phyloP scores from a whole-genome alignment of 2,113 vertebrate species.

The Tauraco erythrolophus region DNA sequence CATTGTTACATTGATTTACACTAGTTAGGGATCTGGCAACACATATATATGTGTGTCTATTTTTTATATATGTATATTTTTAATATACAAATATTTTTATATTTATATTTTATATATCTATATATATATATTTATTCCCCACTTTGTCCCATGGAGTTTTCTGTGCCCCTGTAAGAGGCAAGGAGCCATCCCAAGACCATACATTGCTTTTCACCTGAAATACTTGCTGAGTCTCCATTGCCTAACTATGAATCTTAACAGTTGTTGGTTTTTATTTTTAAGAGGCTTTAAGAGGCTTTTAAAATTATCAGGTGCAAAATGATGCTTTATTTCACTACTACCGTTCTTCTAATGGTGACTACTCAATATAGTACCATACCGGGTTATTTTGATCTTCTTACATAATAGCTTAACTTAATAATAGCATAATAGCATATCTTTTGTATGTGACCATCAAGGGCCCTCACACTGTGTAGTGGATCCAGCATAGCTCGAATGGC shows the following conservation, averaged over 20 bases:
- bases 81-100: no score
- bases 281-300: background rate
- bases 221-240: accelerated
- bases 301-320: background rate
- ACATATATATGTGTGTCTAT: no score
- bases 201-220: background rate
- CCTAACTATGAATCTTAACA: background rate
- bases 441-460: background rate
- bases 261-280: background rate
- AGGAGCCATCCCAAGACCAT: background rate
- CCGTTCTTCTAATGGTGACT: background rate
- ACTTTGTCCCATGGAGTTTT: background rate
- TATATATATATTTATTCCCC: background rate
- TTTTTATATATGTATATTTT: no score
- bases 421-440: no score
- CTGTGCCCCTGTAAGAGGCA: background rate
- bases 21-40: background rate
- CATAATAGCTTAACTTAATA: no score
- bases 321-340: background rate
- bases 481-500: background rate
- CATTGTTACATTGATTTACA: background rate
- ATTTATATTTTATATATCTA: no score
- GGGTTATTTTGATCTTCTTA: background rate
- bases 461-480: background rate
- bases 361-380: background rate